Base-by-base conservation (phyloP, 2,113 vertebrate genomes). In the Myodes glareolus region DNA sequence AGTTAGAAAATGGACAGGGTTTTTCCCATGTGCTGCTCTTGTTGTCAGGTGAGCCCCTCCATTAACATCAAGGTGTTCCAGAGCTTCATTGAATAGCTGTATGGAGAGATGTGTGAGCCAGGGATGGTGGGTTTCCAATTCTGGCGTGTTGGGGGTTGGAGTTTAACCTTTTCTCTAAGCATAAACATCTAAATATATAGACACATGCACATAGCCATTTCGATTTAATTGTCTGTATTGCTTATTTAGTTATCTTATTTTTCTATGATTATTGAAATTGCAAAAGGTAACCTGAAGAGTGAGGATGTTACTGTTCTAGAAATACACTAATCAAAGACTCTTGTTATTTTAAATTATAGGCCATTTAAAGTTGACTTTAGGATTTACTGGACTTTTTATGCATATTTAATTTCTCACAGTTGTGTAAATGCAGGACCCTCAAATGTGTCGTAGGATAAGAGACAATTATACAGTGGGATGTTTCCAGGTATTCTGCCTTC, bases 211-310 rank as follows among this genome's bases (percentile, higher is more conserved):
- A 76, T 13, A 94, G 45, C 78, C 63, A 90, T 85, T 92, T 95
- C 11, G 68, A 76, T 92, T 94, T 95, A 90, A n/a, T 93, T 96
- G 77, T 68, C 29, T 91, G n/a, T 88, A 80, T 77, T 72, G 75
- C 47, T 95, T 93, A 88, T 88, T 76, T 65, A 94, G 50, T 70
- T 42, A 90, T 86, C 86, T 76, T 96, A 82, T 84, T 91, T 93
- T 98, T 50, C 29, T 88, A 58, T 89, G n/a, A 94, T 95, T 82
- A 87, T 4, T 96, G 81, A 91, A 95, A 91, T 80, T 96, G 96
- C 88, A 76, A 95, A 95, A 87, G 81, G 94, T 82, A 95, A 96
- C 45, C 55, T 63, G 19, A 95, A 75, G 31, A 72, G 36, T 94
- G 50, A 33, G 88, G 88, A 19, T 94, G 36, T 94, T 42, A 87